These are phyloP conservation scores for Meloe dianella DNA, from an alignment of 2,888 invertebrate genomes.

Conservation along the genomic window DNA sequence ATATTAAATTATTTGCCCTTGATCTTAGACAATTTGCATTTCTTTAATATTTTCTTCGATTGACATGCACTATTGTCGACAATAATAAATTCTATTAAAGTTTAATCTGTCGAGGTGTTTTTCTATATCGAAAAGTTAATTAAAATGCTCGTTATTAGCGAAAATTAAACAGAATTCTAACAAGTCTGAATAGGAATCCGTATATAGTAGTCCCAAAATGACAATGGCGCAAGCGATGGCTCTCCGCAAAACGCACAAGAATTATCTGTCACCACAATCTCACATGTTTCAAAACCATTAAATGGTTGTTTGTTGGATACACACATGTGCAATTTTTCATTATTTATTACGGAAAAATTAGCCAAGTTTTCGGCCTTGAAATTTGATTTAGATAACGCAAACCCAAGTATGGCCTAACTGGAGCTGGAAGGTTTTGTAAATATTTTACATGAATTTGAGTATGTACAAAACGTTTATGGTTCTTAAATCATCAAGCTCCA, in stretches of 20 bases:
- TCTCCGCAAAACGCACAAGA: too few species aligned
- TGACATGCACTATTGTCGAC: not conserved
- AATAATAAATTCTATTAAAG: not conserved
- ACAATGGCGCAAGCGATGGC: too few species aligned
- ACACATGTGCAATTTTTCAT: too few species aligned
- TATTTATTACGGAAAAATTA: too few species aligned
- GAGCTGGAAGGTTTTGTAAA: slow-evolving; percentile 3
- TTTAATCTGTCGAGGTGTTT: not conserved
- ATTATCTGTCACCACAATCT: too few species aligned
- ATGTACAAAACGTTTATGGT: not conserved
- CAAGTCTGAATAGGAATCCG: not conserved
- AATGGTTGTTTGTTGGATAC: too few species aligned
- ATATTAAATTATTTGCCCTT: not conserved
- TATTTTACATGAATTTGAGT: not conserved
- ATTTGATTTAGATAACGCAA: not conserved
- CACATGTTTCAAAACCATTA: too few species aligned
- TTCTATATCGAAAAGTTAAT: not conserved
- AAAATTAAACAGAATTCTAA: not conserved
- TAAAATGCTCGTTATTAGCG: not conserved
- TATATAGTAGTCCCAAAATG: too few species aligned
- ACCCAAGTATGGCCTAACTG: not conserved
- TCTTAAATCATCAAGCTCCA: slow-evolving; percentile 4
- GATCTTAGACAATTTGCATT: not conserved
- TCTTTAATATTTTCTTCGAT: not conserved
- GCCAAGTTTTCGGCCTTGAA: not conserved